Evolutionary conservation across 2,797 vertebrate species (phyloP).

Genomic region (Gallinago nigripennis): DNA sequence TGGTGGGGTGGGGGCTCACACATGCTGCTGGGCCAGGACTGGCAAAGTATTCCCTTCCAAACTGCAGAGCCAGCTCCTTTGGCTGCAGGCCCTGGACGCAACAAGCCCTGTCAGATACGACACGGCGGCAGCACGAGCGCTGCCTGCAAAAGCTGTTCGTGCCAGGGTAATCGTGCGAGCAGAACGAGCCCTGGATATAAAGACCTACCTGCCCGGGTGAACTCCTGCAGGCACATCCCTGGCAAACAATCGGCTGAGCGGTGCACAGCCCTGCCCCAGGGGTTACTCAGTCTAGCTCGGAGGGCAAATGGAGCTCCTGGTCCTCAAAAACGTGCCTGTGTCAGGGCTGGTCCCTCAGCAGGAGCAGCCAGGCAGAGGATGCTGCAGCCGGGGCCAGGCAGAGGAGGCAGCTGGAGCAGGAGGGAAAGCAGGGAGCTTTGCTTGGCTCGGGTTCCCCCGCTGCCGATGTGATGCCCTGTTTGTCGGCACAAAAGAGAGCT

Average conservation of each 20-base stretch:
- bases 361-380: background rate
- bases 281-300: background rate
- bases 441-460: background rate
- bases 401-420: background rate
- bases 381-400: background rate
- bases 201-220: background rate
- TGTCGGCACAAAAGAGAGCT: background rate
- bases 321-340: fast-evolving
- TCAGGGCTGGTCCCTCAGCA: fast-evolving
- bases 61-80: background rate
- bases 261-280: background rate
- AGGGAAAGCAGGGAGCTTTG: background rate
- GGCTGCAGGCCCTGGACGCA: background rate
- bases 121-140: fast-evolving
- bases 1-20: background rate
- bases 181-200: background rate
- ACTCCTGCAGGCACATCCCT: background rate
- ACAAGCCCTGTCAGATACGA: background rate
- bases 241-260: background rate
- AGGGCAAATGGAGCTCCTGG: background rate
- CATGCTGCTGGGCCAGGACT: fast-evolving
- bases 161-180: background rate
- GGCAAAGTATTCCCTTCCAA: background rate
- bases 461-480: background rate
- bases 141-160: background rate